A percentile compares a stretch with the other conserved stretches of the same genome.
Evolutionary conservation across 2,113 vertebrate species (phyloP).

Genomic region (Stomatorhinus ivindoensis): DNA sequence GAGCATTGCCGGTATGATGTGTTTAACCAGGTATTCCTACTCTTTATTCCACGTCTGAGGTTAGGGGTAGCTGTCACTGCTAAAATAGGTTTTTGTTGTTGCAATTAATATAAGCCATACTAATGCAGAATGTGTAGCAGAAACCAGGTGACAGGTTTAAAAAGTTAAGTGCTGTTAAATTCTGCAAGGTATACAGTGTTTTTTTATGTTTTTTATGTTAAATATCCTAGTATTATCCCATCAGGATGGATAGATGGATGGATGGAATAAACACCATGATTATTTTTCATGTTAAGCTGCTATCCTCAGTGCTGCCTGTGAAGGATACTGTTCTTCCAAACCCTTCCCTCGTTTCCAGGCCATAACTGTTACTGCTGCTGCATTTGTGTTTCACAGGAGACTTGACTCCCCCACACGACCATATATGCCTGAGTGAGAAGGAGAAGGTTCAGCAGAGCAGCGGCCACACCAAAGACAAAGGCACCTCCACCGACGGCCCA

Average conservation of each 20-base stretch:
- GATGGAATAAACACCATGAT: not conserved
- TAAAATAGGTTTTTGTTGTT: not conserved
- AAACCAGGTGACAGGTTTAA: not conserved
- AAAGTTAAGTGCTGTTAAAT: not conserved
- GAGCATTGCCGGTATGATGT: not conserved
- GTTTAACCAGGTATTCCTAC: not conserved
- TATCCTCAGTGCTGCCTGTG: constrained; percentile 26
- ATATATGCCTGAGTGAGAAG: constrained; percentile 91
- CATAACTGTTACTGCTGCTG: constrained; percentile 22
- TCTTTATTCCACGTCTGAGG: not conserved
- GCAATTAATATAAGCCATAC: not conserved
- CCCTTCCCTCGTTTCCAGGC: not conserved
- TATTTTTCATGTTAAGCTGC: not conserved
- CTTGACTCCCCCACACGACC: constrained; percentile 77
- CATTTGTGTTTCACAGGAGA: constrained; percentile 63
- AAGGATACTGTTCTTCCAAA: not conserved
- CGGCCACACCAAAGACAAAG: constrained; percentile 85
- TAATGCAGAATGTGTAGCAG: not conserved
- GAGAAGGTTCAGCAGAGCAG: constrained; percentile 70
- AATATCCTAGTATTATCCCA: not conserved
- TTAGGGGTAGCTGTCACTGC: not conserved
- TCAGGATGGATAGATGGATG: not conserved
- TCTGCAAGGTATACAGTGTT: not conserved
- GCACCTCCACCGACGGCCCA: constrained; percentile 83
- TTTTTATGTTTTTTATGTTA: not conserved